Base-by-base conservation (phyloP, 2,888 invertebrate genomes). In the Muscina levida region DNA sequence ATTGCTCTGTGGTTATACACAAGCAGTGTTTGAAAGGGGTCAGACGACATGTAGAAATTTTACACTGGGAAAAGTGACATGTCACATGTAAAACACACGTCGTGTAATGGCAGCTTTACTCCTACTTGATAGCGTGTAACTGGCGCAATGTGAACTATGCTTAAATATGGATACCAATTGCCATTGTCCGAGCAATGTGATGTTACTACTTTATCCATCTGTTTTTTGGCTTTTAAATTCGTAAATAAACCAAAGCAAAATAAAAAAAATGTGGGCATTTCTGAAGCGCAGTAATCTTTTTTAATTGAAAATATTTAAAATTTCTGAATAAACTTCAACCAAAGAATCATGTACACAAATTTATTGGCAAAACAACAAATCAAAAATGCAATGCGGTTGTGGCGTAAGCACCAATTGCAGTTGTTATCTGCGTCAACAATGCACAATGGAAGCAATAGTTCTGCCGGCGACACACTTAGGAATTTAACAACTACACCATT, bases 321-420 rank as follows among this genome's bases (percentile, higher is more conserved):
- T 62, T 42, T 44, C 13, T 75, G 31, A 73, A 71, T 70, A 57
- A 56, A 78, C 65, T 1, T 31, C 8, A 17, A 26, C 22, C 57
- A 13, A 17, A 0, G 1, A 76, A 51, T n/a, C 48, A 87, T 87
- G 87, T 87, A 84, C 72, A 67, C 84, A 0, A 83, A 81, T 31
- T 78, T 71, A 59, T 77, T 85, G 13, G 82, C 82, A 15, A 86
- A 83, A 8, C 48, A 78, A 1, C 85, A 84, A 79, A 82, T 83
- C 70, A 87, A 85, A 74, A 79, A 70, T 46, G n/a, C 84, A 11
- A 80, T 75, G 22, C 79, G 84, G 37, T 53, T 84, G 10, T 46
- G 72, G 48, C 84, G 83, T 67, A 72, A 82, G 11, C 84, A 83
- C 19, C 85, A 86, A 56, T 53, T 86, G 1, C 83, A 82, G 19